Evolutionary conservation across 92 coral and sea anemone species (phyloP).

Genomic region (Paramuricea clavata): DNA sequence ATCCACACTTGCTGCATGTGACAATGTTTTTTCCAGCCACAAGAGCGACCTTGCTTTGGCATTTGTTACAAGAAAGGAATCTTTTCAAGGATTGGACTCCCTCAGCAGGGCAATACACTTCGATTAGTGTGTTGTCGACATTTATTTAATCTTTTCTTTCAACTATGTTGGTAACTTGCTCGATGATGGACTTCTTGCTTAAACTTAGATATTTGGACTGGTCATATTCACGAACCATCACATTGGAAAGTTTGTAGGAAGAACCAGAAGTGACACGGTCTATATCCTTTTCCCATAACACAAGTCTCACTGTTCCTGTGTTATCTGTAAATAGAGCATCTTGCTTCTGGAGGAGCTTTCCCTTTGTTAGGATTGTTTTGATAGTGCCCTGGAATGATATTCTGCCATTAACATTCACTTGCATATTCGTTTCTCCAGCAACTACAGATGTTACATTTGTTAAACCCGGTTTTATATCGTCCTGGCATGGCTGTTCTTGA

Average conservation of each 20-base stretch:
- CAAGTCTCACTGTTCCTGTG: neutral
- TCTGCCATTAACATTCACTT: neutral
- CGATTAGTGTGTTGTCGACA: neutral
- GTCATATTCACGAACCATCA: neutral
- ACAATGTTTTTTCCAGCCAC: neutral
- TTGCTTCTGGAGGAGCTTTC: conserved; percentile 20
- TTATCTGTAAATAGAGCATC: conserved; percentile 4
- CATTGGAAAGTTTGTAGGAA: neutral
- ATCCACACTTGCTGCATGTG: neutral
- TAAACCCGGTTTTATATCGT: neutral
- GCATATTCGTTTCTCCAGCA: neutral
- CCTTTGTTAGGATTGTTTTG: neutral
- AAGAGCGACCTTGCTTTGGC: neutral
- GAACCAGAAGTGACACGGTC: neutral
- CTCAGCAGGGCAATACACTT: neutral
- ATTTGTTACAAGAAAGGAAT: neutral
- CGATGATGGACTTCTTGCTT: neutral
- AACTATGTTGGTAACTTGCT: neutral
- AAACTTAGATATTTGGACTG: neutral
- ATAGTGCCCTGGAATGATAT: neutral
- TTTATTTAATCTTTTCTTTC: neutral
- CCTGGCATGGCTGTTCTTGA: neutral
- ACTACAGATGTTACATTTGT: neutral
- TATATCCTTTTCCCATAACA: neutral
- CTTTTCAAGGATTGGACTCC: neutral